Evolutionary conservation across 2,888 invertebrate species (phyloP).

Genomic region (Xestia sexstrigata): DNA sequence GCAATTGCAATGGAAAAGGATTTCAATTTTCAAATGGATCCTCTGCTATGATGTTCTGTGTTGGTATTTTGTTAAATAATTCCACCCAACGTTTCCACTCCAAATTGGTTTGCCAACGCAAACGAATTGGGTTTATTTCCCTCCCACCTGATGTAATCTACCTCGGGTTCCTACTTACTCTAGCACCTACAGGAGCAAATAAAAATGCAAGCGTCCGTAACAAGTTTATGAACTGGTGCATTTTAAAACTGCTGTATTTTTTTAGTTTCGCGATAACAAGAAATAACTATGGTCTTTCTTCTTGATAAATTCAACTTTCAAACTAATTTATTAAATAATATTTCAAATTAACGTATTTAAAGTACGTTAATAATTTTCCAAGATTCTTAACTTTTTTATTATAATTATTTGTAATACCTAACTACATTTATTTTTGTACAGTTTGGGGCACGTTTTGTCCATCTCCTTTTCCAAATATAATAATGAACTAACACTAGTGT

Average conservation of each 20-base stretch:
- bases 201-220: slow-evolving; percentile 17
- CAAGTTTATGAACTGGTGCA: slow-evolving; percentile 28
- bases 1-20: slow-evolving; percentile 42
- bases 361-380: too few relatives aligned
- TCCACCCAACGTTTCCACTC: slow-evolving; percentile 32
- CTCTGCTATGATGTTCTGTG: slow-evolving; percentile 12
- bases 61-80: slow-evolving; percentile 49
- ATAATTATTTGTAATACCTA: too few relatives aligned
- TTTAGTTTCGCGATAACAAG: not conserved
- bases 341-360: too few relatives aligned
- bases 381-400: too few relatives aligned
- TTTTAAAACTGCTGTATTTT: not conserved
- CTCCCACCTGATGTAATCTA: slow-evolving; percentile 28
- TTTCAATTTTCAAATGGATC: slow-evolving; percentile 48
- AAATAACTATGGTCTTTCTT: not conserved
- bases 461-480: too few relatives aligned
- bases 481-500: too few relatives aligned
- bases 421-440: too few relatives aligned
- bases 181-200: slow-evolving; percentile 15
- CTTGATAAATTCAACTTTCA: too few relatives aligned
- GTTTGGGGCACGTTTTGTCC: too few relatives aligned
- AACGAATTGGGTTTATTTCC: slow-evolving; percentile 46
- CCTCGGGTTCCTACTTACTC: not conserved
- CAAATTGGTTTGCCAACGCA: slow-evolving; percentile 55
- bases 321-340: not conserved